Base-by-base conservation (phyloP, 2,797 vertebrate genomes). In the Notolepis coatsorum region DNA sequence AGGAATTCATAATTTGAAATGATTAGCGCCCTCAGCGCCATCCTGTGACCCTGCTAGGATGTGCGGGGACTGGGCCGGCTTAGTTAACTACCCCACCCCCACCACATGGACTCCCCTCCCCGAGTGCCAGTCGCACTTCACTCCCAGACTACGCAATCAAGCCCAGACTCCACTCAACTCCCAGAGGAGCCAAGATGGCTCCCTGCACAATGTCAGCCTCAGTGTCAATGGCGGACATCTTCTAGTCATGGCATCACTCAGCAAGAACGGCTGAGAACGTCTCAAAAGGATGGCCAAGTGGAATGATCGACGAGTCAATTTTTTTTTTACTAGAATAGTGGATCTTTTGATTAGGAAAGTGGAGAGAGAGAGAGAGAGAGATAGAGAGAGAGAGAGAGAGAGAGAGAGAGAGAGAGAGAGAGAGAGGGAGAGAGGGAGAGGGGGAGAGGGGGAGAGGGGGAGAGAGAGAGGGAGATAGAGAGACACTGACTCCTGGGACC, bases 1-100 rank as follows among this genome's bases (percentile, higher is more conserved):
- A 91, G 87, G 91, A 93, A 92, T 93, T 89, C 73, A 87, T 93
- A 93, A 93, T 92, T 92, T 91, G 89, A 90, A 90, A 91, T 91
- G 90, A 93, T 93, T 92, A 92, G 89, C 83, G 75, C 89, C 89
- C 84, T 82, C 79, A 79, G 90, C 87, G 53, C 82, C 80, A 77
- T 90, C 77, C 82, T 71, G 72, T 93, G 91, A 92, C 91, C 91
- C 85, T 65, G 45, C 73, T 83, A 84, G 84, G 88, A 87, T 89
- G 88, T 75, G 52, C 46, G 10, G 84, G 80, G 85, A 82, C 75
- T 74, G 73, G 84, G 75, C 77, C 27, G 46, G 80, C 85, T 91
- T 86, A 83, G 90, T 90, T 90, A 89, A 90, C 88, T 88, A 85
- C 82, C 75, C 71, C 77, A 55, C 76, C 66, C 75, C 17, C 80